Evolutionary conservation across 1,140 invertebrate species (phyloP), one percentile per base, ranked within the genome.

Genomic region (Cotesia chilonis): DNA sequence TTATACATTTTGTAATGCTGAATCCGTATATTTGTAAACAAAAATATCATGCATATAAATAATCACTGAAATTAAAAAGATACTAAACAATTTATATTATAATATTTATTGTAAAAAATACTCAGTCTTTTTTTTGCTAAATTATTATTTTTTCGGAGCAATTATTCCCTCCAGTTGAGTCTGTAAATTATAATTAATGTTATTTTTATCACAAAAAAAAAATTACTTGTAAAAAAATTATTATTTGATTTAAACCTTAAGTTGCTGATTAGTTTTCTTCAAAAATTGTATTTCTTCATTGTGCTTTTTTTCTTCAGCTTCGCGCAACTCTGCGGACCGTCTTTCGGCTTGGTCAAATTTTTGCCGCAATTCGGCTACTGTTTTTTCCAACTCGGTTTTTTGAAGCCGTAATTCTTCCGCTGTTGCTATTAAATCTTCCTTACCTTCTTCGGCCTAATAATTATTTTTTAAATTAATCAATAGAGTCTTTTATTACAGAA

Each of bases 131-230:
- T 4, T 9, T 14, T 41, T 35, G n/a, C 41, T n/a, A 3, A 10
- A 12, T 55, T 35, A n/a, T 90, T 91, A 95, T 86, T 96, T 96
- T 85, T 96, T 96, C 12, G 95, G 94, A 65, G 94, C 94, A 77
- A 96, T 95, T 75, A 97, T 96, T 79, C 94, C 94, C 89, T 97
- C 95, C 61, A 97, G 86, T 89, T 96, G 95, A 51, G 93, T 91
- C 93, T 95, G 86, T 83, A 92, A 91, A 75, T 77, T 80, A 75
- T 73, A 78, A 74, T 68, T 69, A 68, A 37, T 59, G 37, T 36
- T 55, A 78, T 76, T 75, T 55, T 65, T 70, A 71, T 68, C 63
- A 71, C 74, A 14, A 70, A 57, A 63, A 65, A 67, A 69, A 20
- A 17, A 17, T 71, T 70, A 41, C 54, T 63, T 72, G 71, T 51